phyloP scores from a whole-genome alignment of 2,797 vertebrate genomes.

The Lateolabrax maculatus region DNA sequence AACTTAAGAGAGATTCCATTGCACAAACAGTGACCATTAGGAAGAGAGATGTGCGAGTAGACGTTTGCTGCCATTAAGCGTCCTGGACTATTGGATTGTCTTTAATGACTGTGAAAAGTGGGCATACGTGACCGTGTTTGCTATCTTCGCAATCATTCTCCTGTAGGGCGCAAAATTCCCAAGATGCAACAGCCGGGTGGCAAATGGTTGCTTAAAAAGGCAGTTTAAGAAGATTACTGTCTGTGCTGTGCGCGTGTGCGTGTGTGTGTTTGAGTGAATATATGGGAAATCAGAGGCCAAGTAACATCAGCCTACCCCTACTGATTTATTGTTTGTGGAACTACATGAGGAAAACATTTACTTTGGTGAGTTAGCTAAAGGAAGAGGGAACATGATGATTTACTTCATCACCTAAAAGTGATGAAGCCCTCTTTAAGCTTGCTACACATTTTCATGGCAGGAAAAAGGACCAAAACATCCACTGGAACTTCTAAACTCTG shows the following conservation, averaged over 20 bases:
- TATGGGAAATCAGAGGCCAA: conserved; percentile 62
- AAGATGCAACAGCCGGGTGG: conserved; percentile 66
- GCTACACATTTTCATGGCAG: conserved; percentile 37
- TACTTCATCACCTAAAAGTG: conserved; percentile 58
- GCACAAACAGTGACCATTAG: conserved; percentile 39
- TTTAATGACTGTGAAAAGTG: conserved; percentile 63
- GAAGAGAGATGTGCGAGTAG: conserved; percentile 35
- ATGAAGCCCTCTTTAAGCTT: conserved; percentile 27
- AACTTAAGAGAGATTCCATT: conserved; percentile 32
- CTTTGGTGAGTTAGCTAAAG: conserved; percentile 46
- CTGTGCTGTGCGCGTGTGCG: conserved; percentile 39
- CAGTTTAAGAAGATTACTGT: conserved; percentile 79
- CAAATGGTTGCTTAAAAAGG: conserved; percentile 81
- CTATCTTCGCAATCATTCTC: conserved; percentile 49
- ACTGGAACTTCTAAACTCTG: not conserved
- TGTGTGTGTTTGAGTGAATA: conserved; percentile 60
- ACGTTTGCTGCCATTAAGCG: not conserved
- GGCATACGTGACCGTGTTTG: conserved; percentile 25
- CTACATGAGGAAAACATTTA: conserved; percentile 69
- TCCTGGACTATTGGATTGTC: conserved; percentile 45
- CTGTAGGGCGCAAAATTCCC: conserved; percentile 53
- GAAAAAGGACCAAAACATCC: not conserved
- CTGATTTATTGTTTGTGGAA: conserved; percentile 79
- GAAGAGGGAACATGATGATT: conserved; percentile 58
- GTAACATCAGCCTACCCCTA: conserved; percentile 66